phyloP scores from a whole-genome alignment of 2,888 invertebrate species.

The Ophion ventricosus region DNA sequence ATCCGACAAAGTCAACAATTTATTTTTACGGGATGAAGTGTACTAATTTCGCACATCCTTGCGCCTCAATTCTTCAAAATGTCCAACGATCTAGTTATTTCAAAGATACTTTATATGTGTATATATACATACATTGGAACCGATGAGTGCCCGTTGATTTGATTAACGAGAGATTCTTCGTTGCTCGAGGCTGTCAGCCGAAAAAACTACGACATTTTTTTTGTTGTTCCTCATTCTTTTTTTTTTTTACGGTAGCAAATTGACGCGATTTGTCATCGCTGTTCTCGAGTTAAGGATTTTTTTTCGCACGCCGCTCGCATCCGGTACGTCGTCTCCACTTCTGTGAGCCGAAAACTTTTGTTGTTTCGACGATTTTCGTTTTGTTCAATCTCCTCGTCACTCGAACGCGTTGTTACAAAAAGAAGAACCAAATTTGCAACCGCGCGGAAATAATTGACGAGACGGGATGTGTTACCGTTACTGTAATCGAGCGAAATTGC shows the following conservation, averaged over 20 bases:
- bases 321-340: background rate
- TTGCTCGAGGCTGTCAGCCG: background rate
- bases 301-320: background rate
- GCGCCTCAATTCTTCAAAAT: no score
- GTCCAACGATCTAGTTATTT: no score
- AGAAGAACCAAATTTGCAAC: background rate
- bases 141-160: constrained; percentile 19
- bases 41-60: no score
- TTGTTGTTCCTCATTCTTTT: background rate
- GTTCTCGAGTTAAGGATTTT: background rate
- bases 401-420: background rate
- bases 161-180: constrained; percentile 28
- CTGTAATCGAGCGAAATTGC: background rate
- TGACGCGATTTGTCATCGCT: constrained; percentile 18
- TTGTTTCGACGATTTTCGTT: background rate
- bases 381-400: background rate
- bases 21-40: no score
- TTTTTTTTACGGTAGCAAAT: constrained; percentile 12
- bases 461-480: background rate
- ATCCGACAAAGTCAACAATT: no score
- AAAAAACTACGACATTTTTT: background rate
- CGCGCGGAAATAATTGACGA: background rate
- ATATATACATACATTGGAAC: no score
- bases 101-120: no score
- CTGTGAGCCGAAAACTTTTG: constrained; percentile 19